Percentiles rank a stretch among this genome's conserved stretches.
phyloP scores from a whole-genome alignment of 1,140 invertebrate species.

The Bathynomus jamesi region DNA sequence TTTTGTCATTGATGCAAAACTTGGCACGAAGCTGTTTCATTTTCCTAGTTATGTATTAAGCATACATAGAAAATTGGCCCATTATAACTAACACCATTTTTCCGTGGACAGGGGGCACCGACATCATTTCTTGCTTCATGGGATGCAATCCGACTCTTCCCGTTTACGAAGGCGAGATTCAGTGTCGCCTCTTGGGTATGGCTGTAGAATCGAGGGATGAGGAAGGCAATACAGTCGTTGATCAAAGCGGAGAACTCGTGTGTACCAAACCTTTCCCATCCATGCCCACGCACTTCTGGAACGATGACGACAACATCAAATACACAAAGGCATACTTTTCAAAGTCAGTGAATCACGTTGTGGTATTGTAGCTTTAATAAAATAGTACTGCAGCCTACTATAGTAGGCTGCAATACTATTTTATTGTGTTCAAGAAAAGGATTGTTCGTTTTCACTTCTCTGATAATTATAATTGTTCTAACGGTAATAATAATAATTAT shows the following conservation, averaged over 20 bases:
- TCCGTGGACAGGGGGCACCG: constrained; percentile 52
- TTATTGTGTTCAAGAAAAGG: too few relatives aligned
- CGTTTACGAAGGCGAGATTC: constrained; percentile 53
- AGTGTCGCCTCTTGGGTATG: constrained; percentile 50
- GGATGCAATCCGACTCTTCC: constrained; percentile 50
- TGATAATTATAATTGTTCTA: too few relatives aligned
- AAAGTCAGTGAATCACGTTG: constrained; percentile 37
- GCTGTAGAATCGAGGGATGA: constrained; percentile 43
- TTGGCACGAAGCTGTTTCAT: too few relatives aligned
- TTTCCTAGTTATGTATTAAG: too few relatives aligned
- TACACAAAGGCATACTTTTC: constrained; percentile 55
- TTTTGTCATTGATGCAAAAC: too few relatives aligned
- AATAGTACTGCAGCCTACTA: too few relatives aligned
- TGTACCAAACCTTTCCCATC: constrained; percentile 54
- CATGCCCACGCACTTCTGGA: constrained; percentile 54
- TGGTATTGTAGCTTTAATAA: too few relatives aligned
- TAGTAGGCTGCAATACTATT: too few relatives aligned
- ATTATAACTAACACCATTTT: too few relatives aligned
- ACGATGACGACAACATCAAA: constrained; percentile 48
- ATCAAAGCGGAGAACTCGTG: constrained; percentile 52
- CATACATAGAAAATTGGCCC: too few relatives aligned
- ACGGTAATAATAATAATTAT: too few relatives aligned
- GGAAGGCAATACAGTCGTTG: constrained; percentile 45
- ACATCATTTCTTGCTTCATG: constrained; percentile 55
- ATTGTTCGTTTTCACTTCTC: too few relatives aligned